Conservation (phyloP, 2,888 invertebrate species). For the Drosophila fungiperda region DNA sequence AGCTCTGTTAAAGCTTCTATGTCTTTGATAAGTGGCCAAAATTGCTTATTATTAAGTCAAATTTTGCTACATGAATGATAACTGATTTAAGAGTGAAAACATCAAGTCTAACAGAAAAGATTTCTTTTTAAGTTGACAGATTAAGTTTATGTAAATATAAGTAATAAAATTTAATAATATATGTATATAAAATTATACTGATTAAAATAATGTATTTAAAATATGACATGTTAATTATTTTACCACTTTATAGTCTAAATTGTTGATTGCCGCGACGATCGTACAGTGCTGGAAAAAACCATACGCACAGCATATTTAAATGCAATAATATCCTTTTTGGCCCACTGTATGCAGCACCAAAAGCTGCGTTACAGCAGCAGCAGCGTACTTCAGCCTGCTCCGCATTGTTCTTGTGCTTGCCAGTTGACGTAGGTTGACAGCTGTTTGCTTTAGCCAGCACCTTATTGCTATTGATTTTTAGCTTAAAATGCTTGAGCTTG, state of each 20-base stretch:
- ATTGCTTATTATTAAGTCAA: neutral
- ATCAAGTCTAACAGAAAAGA: neutral
- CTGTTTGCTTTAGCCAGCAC: constrained; percentile 69
- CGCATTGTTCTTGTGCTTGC: constrained; percentile 1
- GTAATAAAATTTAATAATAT: neutral
- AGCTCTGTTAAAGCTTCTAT: constrained; percentile 62
- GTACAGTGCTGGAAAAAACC: constrained; percentile 38
- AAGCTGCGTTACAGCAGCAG: constrained; percentile 29
- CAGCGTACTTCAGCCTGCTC: constrained; percentile 7
- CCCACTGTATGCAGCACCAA: constrained; percentile 1
- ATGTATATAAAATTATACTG: neutral
- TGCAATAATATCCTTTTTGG: neutral
- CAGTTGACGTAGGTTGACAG: constrained; percentile 81
- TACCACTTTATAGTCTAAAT: constrained; percentile 57
- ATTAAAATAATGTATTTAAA: neutral
- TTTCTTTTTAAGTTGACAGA: neutral
- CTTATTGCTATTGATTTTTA: constrained; percentile 74
- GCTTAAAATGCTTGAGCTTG: constrained; percentile 42
- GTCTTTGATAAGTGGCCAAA: constrained; percentile 13
- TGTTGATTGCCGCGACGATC: constrained; percentile 46
- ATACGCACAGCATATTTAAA: constrained; percentile 16
- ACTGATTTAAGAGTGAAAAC: neutral
- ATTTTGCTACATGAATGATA: neutral
- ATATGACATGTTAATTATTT: neutral
- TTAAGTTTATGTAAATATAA: neutral